These are phyloP conservation scores for Pristionchus fissidentatus DNA, from an alignment of 2,888 invertebrate species.

Conservation along the genomic window DNA sequence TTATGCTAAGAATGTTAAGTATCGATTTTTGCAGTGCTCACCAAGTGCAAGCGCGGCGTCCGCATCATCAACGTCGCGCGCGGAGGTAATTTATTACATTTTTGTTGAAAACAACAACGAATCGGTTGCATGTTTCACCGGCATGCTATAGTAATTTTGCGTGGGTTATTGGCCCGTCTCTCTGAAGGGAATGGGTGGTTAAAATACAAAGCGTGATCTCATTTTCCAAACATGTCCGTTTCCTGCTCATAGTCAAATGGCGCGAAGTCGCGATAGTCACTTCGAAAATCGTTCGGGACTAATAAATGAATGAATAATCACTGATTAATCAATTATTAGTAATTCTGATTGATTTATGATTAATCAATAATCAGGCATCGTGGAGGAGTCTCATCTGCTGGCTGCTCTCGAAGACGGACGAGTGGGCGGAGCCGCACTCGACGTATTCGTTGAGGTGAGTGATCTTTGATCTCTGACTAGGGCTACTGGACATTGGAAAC, in stretches of 20 bases:
- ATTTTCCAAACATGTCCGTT: no score
- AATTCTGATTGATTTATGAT: no score
- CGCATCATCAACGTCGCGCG: conserved; percentile 94
- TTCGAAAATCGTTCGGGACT: no score
- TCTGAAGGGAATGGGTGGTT: no score
- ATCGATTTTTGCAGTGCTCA: conserved; percentile 53
- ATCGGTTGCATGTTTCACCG: neutral
- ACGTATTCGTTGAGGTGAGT: conserved; percentile 88
- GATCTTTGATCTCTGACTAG: neutral
- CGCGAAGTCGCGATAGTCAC: no score
- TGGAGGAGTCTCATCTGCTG: conserved; percentile 89
- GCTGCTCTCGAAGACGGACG: conserved; percentile 86
- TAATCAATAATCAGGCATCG: conserved; percentile 81
- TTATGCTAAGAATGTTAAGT: neutral
- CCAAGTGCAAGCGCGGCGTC: conserved; percentile 88
- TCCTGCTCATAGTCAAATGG: no score
- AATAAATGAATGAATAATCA: no score
- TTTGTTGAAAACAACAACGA: neutral
- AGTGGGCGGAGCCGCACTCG: conserved; percentile 93
- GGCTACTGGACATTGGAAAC: neutral
- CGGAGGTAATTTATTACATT: conserved; percentile 80
- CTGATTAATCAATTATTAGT: no score
- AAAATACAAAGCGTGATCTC: neutral
- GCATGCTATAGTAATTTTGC: neutral
- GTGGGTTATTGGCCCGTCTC: neutral